Evolutionary conservation across 2,113 vertebrate genomes (phyloP).

Genomic region (Micronycteris hirsuta): DNA sequence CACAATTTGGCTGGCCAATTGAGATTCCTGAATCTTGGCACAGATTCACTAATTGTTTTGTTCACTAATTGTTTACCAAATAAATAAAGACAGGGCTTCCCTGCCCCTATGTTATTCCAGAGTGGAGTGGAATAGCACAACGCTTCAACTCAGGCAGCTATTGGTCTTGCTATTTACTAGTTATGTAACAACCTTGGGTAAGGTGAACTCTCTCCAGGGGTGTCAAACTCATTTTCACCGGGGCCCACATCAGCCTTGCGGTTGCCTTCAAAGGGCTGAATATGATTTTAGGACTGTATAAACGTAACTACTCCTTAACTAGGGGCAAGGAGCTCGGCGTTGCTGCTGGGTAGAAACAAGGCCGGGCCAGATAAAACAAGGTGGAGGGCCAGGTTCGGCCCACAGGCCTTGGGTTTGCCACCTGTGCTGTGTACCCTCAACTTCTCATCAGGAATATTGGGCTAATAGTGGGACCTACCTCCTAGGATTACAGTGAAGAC

Average conservation of each 20-base stretch:
- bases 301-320: too few species aligned
- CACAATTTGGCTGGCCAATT: not conserved
- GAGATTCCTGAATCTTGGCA: not conserved
- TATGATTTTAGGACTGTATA: too few species aligned
- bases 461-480: not conserved
- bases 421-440: not conserved
- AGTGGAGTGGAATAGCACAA: not conserved
- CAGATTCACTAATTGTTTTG: not conserved
- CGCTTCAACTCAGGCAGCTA: not conserved
- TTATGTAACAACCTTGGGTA: not conserved
- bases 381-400: too few species aligned
- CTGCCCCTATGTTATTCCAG: not conserved
- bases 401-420: too few species aligned
- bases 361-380: too few species aligned
- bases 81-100: not conserved
- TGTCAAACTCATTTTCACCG: too few species aligned
- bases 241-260: too few species aligned
- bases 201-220: not conserved
- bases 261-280: too few species aligned
- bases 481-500: not conserved
- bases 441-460: not conserved
- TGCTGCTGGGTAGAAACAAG: too few species aligned
- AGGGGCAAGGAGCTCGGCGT: too few species aligned
- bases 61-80: not conserved
- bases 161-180: not conserved